Percentiles rank a stretch among this genome's conserved stretches.
phyloP scores from a whole-genome alignment of 2,888 invertebrate species.

The Andricus curvator region DNA sequence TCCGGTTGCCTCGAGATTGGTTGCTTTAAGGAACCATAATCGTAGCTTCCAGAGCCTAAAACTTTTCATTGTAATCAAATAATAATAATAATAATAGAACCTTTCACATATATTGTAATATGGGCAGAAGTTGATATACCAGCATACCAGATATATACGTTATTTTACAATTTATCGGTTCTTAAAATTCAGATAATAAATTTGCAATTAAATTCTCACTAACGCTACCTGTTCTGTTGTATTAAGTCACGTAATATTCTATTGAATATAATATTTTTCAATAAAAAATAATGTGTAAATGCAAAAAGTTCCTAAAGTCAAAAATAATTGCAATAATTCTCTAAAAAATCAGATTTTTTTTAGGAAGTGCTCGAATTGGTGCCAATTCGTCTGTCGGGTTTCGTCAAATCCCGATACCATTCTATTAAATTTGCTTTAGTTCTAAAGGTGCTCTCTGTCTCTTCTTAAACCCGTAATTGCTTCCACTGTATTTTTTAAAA shows the following conservation, averaged over 20 bases:
- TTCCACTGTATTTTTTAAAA: no score
- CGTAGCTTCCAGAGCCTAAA: no score
- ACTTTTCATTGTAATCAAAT: no score
- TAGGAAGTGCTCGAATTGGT: no score
- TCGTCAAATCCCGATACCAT: not conserved
- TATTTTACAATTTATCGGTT: conserved; percentile 11
- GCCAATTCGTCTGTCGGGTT: not conserved
- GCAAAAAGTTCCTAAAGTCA: no score
- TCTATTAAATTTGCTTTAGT: not conserved
- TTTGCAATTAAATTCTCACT: not conserved
- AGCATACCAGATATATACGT: conserved; percentile 5
- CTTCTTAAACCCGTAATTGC: not conserved
- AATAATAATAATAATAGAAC: not conserved
- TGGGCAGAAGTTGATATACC: not conserved
- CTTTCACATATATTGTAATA: not conserved
- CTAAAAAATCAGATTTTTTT: no score
- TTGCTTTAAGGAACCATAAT: no score
- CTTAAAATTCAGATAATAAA: not conserved
- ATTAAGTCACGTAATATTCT: not conserved
- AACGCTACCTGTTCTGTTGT: not conserved
- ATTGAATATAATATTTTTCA: not conserved
- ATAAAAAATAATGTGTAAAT: no score
- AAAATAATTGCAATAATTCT: no score
- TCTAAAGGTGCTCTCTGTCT: not conserved
- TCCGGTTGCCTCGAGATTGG: no score